These are phyloP conservation scores for Mylabris phalerata DNA, from an alignment of 1,140 invertebrate species.

Conservation along the genomic window DNA sequence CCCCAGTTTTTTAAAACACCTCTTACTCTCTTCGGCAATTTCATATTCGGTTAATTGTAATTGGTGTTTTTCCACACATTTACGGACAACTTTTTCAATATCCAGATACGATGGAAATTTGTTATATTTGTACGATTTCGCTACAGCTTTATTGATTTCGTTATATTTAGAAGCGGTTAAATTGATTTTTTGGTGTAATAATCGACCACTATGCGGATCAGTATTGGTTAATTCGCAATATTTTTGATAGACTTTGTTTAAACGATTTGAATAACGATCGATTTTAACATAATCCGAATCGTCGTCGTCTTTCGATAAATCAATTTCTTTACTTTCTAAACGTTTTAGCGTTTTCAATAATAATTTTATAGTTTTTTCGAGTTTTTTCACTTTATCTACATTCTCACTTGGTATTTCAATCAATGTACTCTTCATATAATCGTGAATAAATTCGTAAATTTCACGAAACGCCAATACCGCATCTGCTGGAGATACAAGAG, in stretches of 20 bases:
- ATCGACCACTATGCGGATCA: conserved; percentile 44
- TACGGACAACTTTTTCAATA: conserved; percentile 45
- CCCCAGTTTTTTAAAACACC: conserved; percentile 49
- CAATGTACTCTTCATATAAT: conserved; percentile 7
- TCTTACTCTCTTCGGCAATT: conserved; percentile 45
- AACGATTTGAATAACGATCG: conserved; percentile 39
- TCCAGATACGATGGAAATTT: conserved; percentile 54
- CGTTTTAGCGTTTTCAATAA: conserved; percentile 45
- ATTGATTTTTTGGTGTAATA: conserved; percentile 42
- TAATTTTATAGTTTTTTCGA: conserved; percentile 42
- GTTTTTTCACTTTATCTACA: conserved; percentile 33
- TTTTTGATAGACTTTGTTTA: conserved; percentile 43
- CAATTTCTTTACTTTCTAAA: conserved; percentile 43
- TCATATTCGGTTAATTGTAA: conserved; percentile 40
- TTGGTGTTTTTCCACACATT: conserved; percentile 42
- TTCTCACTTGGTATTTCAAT: conserved; percentile 23
- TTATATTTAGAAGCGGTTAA: conserved; percentile 43
- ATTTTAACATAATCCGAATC: conserved; percentile 49
- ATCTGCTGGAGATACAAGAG: neutral
- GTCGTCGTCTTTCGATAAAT: conserved; percentile 45
- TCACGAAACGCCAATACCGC: conserved; percentile 26
- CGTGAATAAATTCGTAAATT: conserved; percentile 22
- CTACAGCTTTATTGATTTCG: conserved; percentile 49
- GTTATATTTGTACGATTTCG: conserved; percentile 44
- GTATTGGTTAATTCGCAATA: conserved; percentile 49